Percentiles rank a stretch among this genome's conserved stretches.
phyloP scores from a whole-genome alignment of 2,888 invertebrate species.

The Mystacides longicornis region DNA sequence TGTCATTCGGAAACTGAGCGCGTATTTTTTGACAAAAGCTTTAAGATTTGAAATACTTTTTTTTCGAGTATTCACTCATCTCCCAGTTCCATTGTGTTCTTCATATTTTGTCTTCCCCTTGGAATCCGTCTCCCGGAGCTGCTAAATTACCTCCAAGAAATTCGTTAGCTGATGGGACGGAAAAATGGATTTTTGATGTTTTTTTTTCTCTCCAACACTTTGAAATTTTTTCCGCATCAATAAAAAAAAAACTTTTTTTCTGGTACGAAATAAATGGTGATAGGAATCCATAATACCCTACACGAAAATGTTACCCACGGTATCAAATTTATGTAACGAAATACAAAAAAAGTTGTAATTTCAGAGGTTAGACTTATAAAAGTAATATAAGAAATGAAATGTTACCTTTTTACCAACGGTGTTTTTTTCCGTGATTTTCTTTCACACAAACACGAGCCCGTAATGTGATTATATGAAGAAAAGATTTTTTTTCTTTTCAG shows the following conservation, averaged over 20 bases:
- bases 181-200: constrained; percentile 27
- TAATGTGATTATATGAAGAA: too few species aligned
- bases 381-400: not conserved
- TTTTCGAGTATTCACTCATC: not conserved
- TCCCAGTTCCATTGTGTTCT: not conserved
- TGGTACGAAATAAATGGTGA: constrained; percentile 24
- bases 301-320: constrained; percentile 14
- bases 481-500: not conserved
- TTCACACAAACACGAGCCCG: not conserved
- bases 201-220: constrained; percentile 19
- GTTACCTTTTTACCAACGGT: not conserved
- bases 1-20: not conserved
- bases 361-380: not conserved
- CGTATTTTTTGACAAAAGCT: not conserved
- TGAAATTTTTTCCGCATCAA: constrained; percentile 21
- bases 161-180: constrained; percentile 23
- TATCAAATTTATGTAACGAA: not conserved
- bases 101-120: not conserved
- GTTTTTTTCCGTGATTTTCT: not conserved
- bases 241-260: too few species aligned
- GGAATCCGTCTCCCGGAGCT: not conserved
- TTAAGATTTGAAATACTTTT: not conserved
- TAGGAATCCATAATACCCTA: constrained; percentile 17
- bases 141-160: constrained; percentile 19
- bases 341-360: not conserved